Evolutionary conservation across 2,113 vertebrate genomes (phyloP).

Genomic region (Perccottus glenii): DNA sequence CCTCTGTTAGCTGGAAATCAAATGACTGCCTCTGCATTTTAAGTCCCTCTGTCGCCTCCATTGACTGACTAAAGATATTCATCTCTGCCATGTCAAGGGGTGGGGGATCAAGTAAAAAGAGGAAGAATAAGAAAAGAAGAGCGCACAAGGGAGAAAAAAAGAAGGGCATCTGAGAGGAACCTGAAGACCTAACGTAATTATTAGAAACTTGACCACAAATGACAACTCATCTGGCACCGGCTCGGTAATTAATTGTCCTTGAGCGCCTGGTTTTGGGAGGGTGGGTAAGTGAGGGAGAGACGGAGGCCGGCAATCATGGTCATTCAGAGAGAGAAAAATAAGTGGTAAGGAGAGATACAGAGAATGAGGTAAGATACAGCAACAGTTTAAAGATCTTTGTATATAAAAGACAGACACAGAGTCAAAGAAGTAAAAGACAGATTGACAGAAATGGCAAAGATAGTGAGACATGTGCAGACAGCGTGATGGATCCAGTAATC

Average conservation of each 20-base stretch:
- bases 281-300: slow-evolving; percentile 14
- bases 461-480: slow-evolving; percentile 36
- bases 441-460: slow-evolving; percentile 5
- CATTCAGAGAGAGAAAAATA: slow-evolving; percentile 43
- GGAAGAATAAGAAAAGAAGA: slow-evolving; percentile 38
- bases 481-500: slow-evolving; percentile 55
- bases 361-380: slow-evolving; percentile 58
- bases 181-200: slow-evolving; percentile 74
- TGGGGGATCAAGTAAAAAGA: slow-evolving; percentile 39
- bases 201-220: slow-evolving; percentile 78
- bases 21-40: slow-evolving; percentile 76
- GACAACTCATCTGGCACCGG: slow-evolving; percentile 69
- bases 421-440: slow-evolving; percentile 14
- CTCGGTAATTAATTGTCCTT: slow-evolving; percentile 78
- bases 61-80: slow-evolving; percentile 77
- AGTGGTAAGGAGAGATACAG: slow-evolving; percentile 33
- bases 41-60: slow-evolving; percentile 68
- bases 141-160: slow-evolving; percentile 10
- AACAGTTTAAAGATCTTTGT: slow-evolving; percentile 49
- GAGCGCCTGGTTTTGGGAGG: slow-evolving; percentile 35
- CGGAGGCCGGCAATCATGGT: neutral
- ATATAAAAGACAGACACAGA: slow-evolving; percentile 28
- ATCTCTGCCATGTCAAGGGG: slow-evolving; percentile 66
- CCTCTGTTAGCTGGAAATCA: slow-evolving; percentile 76
- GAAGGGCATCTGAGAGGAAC: slow-evolving; percentile 43